phyloP scores from a whole-genome alignment of 2,797 vertebrate species.

The Lagorchestes hirsutus region DNA sequence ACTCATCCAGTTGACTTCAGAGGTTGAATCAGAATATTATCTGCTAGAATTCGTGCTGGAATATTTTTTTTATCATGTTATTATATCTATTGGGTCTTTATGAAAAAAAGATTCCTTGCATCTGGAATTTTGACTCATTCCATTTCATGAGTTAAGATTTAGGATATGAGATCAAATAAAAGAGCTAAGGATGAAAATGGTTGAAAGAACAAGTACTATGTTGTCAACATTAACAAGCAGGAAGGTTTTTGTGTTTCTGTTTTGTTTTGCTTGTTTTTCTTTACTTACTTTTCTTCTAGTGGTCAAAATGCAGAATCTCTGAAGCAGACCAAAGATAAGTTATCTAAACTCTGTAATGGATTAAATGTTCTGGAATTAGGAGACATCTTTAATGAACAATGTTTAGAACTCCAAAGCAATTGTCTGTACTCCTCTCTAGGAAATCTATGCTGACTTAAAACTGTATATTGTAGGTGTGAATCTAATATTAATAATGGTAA shows the following conservation, averaged over 20 bases:
- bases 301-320: neutral
- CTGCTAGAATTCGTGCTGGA: neutral
- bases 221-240: too few species aligned
- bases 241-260: too few species aligned
- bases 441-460: constrained; percentile 26
- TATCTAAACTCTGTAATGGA: neutral
- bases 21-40: constrained; percentile 38
- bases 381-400: neutral
- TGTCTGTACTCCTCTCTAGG: neutral
- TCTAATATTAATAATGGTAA: neutral
- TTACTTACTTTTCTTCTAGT: neutral
- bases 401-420: constrained; percentile 5
- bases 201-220: neutral
- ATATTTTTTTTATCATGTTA: constrained; percentile 10
- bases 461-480: neutral
- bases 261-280: neutral
- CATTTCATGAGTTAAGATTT: neutral
- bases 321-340: neutral
- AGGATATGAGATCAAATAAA: constrained; percentile 11
- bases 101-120: neutral
- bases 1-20: constrained; percentile 7
- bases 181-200: neutral
- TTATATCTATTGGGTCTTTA: neutral
- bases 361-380: constrained; percentile 1
- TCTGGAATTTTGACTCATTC: constrained; percentile 10